These are phyloP conservation scores for Lagenorhynchus albirostris DNA, from an alignment of 2,113 vertebrate genomes.

Conservation along the genomic window DNA sequence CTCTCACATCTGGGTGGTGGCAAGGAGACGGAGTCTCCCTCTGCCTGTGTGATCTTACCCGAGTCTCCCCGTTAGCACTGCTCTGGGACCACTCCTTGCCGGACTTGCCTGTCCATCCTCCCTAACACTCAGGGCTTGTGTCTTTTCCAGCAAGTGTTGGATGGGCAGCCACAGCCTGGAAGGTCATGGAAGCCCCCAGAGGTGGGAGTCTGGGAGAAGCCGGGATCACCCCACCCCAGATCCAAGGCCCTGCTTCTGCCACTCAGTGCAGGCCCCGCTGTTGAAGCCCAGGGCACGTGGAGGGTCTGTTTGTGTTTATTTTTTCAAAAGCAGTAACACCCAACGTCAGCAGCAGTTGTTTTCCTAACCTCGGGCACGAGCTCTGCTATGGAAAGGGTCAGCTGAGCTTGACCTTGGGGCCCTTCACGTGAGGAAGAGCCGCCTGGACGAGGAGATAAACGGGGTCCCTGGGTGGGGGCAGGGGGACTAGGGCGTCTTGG, in stretches of 20 bases:
- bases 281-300: background rate
- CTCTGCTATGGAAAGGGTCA: background rate
- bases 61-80: no score
- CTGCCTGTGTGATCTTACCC: no score
- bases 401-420: background rate
- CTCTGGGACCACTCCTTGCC: no score
- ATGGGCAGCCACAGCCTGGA: background rate
- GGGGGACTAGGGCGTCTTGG: background rate
- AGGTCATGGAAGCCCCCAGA: background rate
- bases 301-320: background rate
- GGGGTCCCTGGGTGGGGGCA: background rate
- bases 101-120: no score
- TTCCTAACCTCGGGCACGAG: background rate
- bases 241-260: background rate
- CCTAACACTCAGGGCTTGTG: no score
- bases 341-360: background rate
- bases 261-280: background rate
- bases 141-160: no score
- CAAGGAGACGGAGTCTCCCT: no score
- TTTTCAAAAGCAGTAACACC: background rate
- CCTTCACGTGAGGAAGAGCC: fast-evolving
- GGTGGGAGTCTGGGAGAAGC: background rate
- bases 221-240: background rate
- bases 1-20: no score
- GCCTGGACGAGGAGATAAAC: background rate